Conservation (phyloP, 2,888 invertebrate genomes). For the Drosophila mimetica region DNA sequence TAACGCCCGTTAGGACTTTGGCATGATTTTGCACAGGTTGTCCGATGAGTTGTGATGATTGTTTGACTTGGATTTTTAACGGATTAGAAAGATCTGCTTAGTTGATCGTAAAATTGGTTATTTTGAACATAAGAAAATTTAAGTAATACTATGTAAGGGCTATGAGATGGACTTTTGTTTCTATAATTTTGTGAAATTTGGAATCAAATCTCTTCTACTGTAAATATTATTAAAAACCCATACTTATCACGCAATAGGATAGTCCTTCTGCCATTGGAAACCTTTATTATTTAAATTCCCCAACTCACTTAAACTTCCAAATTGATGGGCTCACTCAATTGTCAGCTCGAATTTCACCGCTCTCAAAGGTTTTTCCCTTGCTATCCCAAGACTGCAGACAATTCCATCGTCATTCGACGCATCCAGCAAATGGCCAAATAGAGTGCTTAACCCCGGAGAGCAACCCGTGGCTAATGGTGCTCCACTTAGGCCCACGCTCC, state of each 20-base stretch:
- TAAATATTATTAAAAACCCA: background rate
- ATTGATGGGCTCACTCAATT: constrained; percentile 34
- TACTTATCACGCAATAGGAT: background rate
- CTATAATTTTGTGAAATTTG: too few species aligned
- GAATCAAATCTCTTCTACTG: too few species aligned
- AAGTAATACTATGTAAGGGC: background rate
- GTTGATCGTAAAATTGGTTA: background rate
- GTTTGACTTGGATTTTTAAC: constrained; percentile 12
- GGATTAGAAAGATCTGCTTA: constrained; percentile 11
- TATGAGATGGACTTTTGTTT: background rate
- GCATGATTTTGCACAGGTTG: background rate
- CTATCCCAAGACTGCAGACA: constrained; percentile 13
- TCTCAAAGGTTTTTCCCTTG: background rate
- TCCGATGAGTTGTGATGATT: background rate
- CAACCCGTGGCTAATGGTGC: constrained; percentile 66
- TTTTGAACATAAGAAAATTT: background rate
- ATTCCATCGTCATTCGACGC: constrained; percentile 27
- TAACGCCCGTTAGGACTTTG: constrained; percentile 9
- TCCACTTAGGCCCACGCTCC: constrained; percentile 69
- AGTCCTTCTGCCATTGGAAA: background rate
- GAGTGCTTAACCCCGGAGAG: constrained; percentile 67
- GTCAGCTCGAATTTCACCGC: constrained; percentile 29
- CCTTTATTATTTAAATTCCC: constrained; percentile 9
- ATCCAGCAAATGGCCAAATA: constrained; percentile 51
- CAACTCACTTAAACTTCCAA: constrained; percentile 17